Conservation (phyloP, 2,113 vertebrate species). For the Grantiella picta region DNA sequence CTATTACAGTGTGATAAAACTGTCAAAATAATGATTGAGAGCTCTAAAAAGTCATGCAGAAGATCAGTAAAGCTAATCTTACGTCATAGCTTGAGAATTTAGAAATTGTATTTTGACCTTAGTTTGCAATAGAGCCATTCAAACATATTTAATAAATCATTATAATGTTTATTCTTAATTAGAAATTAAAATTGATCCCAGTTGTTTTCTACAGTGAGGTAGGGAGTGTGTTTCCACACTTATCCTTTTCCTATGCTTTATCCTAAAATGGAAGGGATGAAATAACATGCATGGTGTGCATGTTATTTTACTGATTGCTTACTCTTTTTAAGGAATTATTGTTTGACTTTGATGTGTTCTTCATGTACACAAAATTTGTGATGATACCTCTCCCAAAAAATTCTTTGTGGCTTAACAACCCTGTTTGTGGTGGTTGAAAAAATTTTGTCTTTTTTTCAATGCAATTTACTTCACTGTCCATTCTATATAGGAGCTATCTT, state of each 20-base stretch:
- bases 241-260: too few species aligned
- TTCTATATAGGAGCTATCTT: background rate
- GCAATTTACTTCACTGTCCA: background rate
- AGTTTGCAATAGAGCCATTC: slow-evolving; percentile 40
- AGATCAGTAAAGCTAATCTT: slow-evolving; percentile 74
- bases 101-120: slow-evolving; percentile 69
- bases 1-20: slow-evolving; percentile 77
- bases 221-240: background rate
- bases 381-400: background rate
- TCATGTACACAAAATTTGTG: background rate
- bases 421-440: background rate
- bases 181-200: slow-evolving; percentile 10
- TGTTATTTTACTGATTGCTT: background rate
- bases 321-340: background rate
- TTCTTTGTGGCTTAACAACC: background rate
- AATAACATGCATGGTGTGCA: background rate
- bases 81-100: slow-evolving; percentile 66
- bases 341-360: background rate
- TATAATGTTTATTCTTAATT: slow-evolving; percentile 29
- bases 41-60: slow-evolving; percentile 60
- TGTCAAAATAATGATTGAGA: slow-evolving; percentile 75
- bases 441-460: background rate
- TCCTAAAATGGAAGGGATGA: too few species aligned
- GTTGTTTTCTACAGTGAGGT: background rate
- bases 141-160: slow-evolving; percentile 53